Base-by-base conservation (phyloP, 1,140 invertebrate genomes). In the Hermetia illucens region DNA sequence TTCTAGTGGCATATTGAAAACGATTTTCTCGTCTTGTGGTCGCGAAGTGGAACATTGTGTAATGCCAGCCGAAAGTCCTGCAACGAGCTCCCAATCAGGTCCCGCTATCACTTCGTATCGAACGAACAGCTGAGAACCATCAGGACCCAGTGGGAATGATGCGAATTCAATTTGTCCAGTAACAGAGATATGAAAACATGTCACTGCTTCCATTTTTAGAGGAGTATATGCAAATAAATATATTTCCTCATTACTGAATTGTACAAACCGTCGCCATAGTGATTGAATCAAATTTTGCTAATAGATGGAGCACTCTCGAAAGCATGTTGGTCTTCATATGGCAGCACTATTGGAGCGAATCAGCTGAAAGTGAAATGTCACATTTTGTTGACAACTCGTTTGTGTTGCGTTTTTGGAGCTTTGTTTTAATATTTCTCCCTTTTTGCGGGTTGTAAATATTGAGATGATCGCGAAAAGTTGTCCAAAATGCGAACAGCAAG, bases 401-500 rank as follows among this genome's bases (percentile, higher is more conserved):
- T n/a, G n/a, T n/a, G n/a, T n/a, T n/a, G n/a, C n/a, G n/a, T n/a
- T n/a, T n/a, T n/a, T n/a, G n/a, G n/a, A n/a, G n/a, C n/a, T n/a
- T n/a, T n/a, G n/a, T n/a, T n/a, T n/a, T n/a, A n/a, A n/a, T n/a
- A n/a, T n/a, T n/a, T n/a, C n/a, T 32, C 20, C 17, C 16, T 32
- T 32, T 16, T n/a, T n/a, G 24, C 24, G 8, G 24, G 13, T 27
- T 8, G 31, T 15, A 3, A 67, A 66, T 45, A 65, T 58, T 35
- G 68, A 69, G 55, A 70, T 68, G 35, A 72, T 73, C 41, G 69
- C 68, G 37, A 74, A 74, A 64, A 65, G 65, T 30, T 74, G 71
- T 42, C 71, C 71, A 0, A 72, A 72, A 53, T 74, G 71, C 50
- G 70, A 71, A 47, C 65, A 66, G 43, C 71, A 72, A 79, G 77